Evolutionary conservation across 2,797 vertebrate species (phyloP).

Genomic region (Xiphophorus birchmanni): DNA sequence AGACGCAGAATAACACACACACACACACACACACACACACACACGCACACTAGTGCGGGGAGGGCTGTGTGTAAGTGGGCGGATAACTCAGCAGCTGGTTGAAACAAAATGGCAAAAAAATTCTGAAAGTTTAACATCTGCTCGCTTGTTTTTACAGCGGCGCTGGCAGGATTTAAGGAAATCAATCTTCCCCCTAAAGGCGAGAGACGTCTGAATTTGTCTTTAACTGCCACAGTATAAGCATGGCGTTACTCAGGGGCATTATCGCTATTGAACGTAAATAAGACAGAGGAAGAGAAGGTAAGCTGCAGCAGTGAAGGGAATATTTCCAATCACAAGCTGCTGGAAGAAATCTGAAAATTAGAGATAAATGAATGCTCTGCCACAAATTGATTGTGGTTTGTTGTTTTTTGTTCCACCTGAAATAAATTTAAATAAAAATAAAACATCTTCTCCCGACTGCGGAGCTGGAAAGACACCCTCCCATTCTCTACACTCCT

Average conservation of each 20-base stretch:
- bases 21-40: background rate
- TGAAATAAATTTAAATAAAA: slow-evolving; percentile 46
- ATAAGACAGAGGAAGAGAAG: slow-evolving; percentile 16
- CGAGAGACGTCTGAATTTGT: slow-evolving; percentile 24
- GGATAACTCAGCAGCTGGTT: slow-evolving; percentile 10
- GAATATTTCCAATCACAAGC: background rate
- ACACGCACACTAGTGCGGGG: too few species aligned
- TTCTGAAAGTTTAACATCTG: slow-evolving; percentile 29
- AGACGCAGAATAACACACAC: slow-evolving; percentile 23
- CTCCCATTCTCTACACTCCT: slow-evolving; percentile 37
- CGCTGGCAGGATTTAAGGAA: slow-evolving; percentile 24
- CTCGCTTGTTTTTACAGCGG: slow-evolving; percentile 33
- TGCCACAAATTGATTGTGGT: slow-evolving; percentile 21
- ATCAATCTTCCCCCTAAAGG: slow-evolving; percentile 35
- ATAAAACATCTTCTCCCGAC: slow-evolving; percentile 40
- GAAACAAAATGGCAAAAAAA: slow-evolving; percentile 18
- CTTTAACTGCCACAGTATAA: slow-evolving; percentile 36
- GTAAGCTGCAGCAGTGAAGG: slow-evolving; percentile 1
- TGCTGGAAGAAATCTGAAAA: background rate
- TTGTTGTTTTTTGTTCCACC: slow-evolving; percentile 22
- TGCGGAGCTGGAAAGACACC: slow-evolving; percentile 52
- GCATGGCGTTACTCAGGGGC: slow-evolving; percentile 26
- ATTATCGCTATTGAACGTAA: slow-evolving; percentile 12
- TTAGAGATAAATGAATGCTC: background rate
- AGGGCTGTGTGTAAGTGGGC: background rate